These are phyloP conservation scores for Oscheius onirici DNA, from an alignment of 2,888 invertebrate genomes.

Conservation along the genomic window DNA sequence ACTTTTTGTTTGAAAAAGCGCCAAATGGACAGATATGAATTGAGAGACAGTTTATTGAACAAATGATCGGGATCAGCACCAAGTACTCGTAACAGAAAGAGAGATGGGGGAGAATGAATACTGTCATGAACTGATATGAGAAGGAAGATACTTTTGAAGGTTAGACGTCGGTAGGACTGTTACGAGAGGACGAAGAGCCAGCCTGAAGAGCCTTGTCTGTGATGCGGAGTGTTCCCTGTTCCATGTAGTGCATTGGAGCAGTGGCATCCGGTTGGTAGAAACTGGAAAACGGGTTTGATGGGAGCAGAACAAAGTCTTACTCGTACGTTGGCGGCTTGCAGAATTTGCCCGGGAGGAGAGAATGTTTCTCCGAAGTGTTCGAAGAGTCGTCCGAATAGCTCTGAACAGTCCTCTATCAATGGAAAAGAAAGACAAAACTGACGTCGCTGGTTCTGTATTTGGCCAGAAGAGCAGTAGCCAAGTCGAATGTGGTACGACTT, in stretches of 20 bases:
- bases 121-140: background rate
- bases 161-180: conserved; percentile 35
- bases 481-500: conserved; percentile 57
- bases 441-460: conserved; percentile 36
- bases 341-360: conserved; percentile 21
- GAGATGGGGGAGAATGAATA: background rate
- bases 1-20: too few species aligned
- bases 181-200: conserved; percentile 27
- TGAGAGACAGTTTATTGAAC: background rate
- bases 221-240: conserved; percentile 33
- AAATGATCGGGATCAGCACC: background rate
- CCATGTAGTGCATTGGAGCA: conserved; percentile 24
- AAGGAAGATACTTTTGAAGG: too few species aligned
- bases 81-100: conserved; percentile 16
- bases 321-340: conserved; percentile 25
- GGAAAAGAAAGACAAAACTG: background rate
- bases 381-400: conserved; percentile 32
- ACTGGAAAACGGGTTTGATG: background rate
- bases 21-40: too few species aligned
- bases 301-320: background rate
- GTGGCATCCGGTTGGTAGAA: conserved; percentile 10
- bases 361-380: conserved; percentile 22
- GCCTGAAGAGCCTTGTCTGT: conserved; percentile 11
- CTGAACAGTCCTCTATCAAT: conserved; percentile 1
- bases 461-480: conserved; percentile 49